These are phyloP conservation scores for Gallirallus australis DNA, from an alignment of 2,797 vertebrate genomes.

Conservation along the genomic window DNA sequence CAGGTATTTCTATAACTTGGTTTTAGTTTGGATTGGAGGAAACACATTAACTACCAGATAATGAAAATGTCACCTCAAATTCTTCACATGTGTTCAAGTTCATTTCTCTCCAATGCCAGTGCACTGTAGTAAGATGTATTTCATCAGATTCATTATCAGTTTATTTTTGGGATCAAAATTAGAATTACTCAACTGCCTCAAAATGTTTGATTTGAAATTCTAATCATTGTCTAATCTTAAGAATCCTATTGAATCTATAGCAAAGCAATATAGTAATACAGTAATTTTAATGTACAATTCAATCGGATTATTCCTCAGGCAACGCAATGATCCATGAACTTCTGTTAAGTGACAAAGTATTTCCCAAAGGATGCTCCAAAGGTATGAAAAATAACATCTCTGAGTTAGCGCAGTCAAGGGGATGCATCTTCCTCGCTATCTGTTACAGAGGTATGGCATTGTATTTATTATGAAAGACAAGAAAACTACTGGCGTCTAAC, in stretches of 20 bases:
- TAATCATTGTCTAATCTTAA: constrained; percentile 32
- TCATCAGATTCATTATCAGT: constrained; percentile 10
- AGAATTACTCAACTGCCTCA: not conserved
- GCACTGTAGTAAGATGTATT: not conserved
- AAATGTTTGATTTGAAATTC: constrained; percentile 31
- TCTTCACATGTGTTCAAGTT: not conserved
- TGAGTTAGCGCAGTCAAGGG: not conserved
- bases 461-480: not conserved
- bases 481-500: not conserved
- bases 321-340: not conserved
- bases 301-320: not conserved
- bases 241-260: not conserved
- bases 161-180: constrained; percentile 34
- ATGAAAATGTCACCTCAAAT: constrained; percentile 30
- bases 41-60: constrained; percentile 10
- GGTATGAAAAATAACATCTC: not conserved
- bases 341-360: not conserved
- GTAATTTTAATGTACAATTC: not conserved
- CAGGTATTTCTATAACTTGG: not conserved
- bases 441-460: not conserved
- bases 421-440: not conserved
- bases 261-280: not conserved
- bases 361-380: not conserved
- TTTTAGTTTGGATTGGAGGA: not conserved
- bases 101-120: not conserved